Percentiles rank a stretch among this genome's conserved stretches.
Conservation (phyloP, 30 jellyfish, hydroid and myxozoan species). For the Chironex yamaguchii region DNA sequence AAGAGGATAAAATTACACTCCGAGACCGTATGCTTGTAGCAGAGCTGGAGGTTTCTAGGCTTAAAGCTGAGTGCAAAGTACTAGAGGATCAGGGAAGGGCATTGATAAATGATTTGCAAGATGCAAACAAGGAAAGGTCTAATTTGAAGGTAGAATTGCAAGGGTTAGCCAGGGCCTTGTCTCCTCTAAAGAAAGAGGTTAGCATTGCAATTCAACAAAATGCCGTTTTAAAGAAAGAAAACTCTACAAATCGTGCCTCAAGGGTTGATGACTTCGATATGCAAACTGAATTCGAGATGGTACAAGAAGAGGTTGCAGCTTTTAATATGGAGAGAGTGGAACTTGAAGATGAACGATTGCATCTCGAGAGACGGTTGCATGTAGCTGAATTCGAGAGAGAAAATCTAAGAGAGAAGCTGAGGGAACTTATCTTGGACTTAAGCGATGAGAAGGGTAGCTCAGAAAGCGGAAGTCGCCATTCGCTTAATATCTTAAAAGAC, state of each 20-base stretch:
- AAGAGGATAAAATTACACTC: slow-evolving; percentile 76
- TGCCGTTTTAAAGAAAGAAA: slow-evolving; percentile 37
- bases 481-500: background rate
- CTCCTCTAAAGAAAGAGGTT: slow-evolving; percentile 95
- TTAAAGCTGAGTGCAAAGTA: slow-evolving; percentile 85
- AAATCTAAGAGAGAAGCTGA: slow-evolving; percentile 70
- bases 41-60: slow-evolving; percentile 91
- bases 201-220: slow-evolving; percentile 85
- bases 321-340: slow-evolving; percentile 84
- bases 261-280: slow-evolving; percentile 14
- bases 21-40: slow-evolving; percentile 96
- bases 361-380: slow-evolving; percentile 61
- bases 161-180: slow-evolving; percentile 95
- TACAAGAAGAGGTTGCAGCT: slow-evolving; percentile 78
- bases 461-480: background rate
- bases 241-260: background rate
- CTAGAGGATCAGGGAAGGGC: slow-evolving; percentile 77
- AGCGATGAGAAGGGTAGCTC: background rate
- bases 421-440: slow-evolving; percentile 76
- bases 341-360: slow-evolving; percentile 72
- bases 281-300: slow-evolving; percentile 55
- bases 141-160: slow-evolving; percentile 81
- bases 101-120: slow-evolving; percentile 71
- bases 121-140: slow-evolving; percentile 78
- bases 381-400: slow-evolving; percentile 53